Conservation (phyloP, 2,888 invertebrate species). For the Erannis defoliaria region DNA sequence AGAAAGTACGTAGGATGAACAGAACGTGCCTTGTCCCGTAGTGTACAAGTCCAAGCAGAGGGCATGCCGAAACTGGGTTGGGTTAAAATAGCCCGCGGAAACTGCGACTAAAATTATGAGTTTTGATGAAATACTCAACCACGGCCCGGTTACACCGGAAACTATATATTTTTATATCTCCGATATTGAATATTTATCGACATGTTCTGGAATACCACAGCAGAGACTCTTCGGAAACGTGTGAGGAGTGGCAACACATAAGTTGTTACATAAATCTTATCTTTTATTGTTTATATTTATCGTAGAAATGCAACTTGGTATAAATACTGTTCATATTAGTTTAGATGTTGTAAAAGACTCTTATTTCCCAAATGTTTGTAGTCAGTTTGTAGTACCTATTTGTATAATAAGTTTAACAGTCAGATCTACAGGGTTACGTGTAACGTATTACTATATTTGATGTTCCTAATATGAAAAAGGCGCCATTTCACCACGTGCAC, state of each 20-base stretch:
- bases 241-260: slow-evolving; percentile 23
- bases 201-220: slow-evolving; percentile 44
- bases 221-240: slow-evolving; percentile 26
- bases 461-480: too few relatives aligned
- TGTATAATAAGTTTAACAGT: too few relatives aligned
- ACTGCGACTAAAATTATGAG: slow-evolving; percentile 79
- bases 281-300: slow-evolving; percentile 34
- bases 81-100: slow-evolving; percentile 80
- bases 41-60: slow-evolving; percentile 9
- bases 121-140: slow-evolving; percentile 78
- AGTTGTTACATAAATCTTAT: slow-evolving; percentile 38
- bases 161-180: slow-evolving; percentile 63
- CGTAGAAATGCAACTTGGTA: neutral
- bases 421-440: too few relatives aligned
- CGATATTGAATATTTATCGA: slow-evolving; percentile 47
- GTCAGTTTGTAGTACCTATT: too few relatives aligned
- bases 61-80: slow-evolving; percentile 69
- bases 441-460: too few relatives aligned
- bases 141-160: slow-evolving; percentile 69
- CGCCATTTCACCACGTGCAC: too few relatives aligned
- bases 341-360: neutral
- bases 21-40: neutral
- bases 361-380: too few relatives aligned
- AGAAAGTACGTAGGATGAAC: neutral
- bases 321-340: too few relatives aligned